Percentiles rank a stretch among this genome's conserved stretches.
These are phyloP conservation scores for Apis laboriosa DNA, from an alignment of 1,140 invertebrate species.

Conservation along the genomic window DNA sequence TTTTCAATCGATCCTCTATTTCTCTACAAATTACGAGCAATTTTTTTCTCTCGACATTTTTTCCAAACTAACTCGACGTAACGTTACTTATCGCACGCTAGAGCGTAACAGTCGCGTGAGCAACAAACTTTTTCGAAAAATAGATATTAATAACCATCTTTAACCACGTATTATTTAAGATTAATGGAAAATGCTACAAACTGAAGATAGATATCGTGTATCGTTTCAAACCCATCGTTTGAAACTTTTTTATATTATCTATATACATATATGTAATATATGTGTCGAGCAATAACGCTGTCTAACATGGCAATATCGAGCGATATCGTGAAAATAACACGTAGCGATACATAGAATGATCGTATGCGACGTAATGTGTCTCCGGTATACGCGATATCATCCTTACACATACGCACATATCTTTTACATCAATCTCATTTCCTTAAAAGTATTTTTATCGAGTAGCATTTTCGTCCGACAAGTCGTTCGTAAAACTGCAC, in stretches of 20 bases:
- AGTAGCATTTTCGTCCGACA: slow-evolving; percentile 20
- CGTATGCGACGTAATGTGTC: slow-evolving; percentile 9
- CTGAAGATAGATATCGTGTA: not conserved
- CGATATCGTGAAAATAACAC: slow-evolving; percentile 41
- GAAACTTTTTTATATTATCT: slow-evolving; percentile 15
- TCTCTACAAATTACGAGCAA: slow-evolving; percentile 15
- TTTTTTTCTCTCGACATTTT: slow-evolving; percentile 32
- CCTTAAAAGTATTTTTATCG: slow-evolving; percentile 72
- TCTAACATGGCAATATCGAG: slow-evolving; percentile 49
- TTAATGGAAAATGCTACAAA: slow-evolving; percentile 7
- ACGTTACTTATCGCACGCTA: slow-evolving; percentile 4
- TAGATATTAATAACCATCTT: slow-evolving; percentile 43
- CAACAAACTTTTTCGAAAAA: slow-evolving; percentile 39
- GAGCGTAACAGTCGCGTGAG: slow-evolving; percentile 39
- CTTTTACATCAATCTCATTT: slow-evolving; percentile 71
- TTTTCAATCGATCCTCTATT: slow-evolving; percentile 55
- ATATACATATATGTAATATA: too few relatives aligned
- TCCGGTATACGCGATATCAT: slow-evolving; percentile 40
- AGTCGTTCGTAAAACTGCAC: slow-evolving; percentile 57
- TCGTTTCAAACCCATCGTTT: too few relatives aligned
- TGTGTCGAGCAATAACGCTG: slow-evolving; percentile 23
- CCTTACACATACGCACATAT: slow-evolving; percentile 51
- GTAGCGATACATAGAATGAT: not conserved
- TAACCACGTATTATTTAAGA: slow-evolving; percentile 39
- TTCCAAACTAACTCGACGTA: slow-evolving; percentile 1